Evolutionary conservation across 2,797 vertebrate genomes (phyloP), one percentile per base, ranked within the genome.

Genomic region (Argyrosomus regius): DNA sequence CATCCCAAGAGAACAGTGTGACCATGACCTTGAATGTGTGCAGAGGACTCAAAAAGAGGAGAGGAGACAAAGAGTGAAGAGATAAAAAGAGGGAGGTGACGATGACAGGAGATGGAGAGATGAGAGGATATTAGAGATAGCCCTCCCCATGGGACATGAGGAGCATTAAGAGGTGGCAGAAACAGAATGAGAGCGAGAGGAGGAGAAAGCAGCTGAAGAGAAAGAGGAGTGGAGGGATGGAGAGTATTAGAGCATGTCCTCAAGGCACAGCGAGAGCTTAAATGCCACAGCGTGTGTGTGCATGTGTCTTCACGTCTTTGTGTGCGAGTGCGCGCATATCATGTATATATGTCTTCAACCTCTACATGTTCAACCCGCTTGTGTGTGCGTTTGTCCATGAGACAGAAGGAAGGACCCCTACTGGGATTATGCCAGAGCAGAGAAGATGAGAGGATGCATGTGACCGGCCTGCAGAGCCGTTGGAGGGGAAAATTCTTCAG

Each of bases 181-280:
- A 89, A 87, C 65, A 85, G 85, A 91, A 88, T 80, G 85, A 87
- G 85, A 88, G 83, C 52, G 61, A 81, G 66, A 74, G 72, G 81
- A 59, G 50, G 73, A 70, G 46, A 73, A 77, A 84, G 72, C 66
- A 78, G 72, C 68, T 75, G 82, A 84, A 78, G 82, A 85, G 84
- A 71, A 79, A 71, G 81, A 85, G 68, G 81, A 71, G 49, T 59
- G 81, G 78, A 88, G 78, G 78, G 83, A 84, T 75, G 74, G 82
- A 80, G 78, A 88, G 90, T 91, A 91, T 89, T 91, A 90, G 85
- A 91, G 86, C 78, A 85, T 83, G 91, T 92, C 92, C 92, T 94
- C 85, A 92, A 89, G 87, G 89, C 91, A 77, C 89, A 91, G 90
- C 80, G 35, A 84, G 84, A 80, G 87, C 88, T 88, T 90, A 93